Conservation (phyloP, 2,113 vertebrate genomes). For the Fregata magnificens region DNA sequence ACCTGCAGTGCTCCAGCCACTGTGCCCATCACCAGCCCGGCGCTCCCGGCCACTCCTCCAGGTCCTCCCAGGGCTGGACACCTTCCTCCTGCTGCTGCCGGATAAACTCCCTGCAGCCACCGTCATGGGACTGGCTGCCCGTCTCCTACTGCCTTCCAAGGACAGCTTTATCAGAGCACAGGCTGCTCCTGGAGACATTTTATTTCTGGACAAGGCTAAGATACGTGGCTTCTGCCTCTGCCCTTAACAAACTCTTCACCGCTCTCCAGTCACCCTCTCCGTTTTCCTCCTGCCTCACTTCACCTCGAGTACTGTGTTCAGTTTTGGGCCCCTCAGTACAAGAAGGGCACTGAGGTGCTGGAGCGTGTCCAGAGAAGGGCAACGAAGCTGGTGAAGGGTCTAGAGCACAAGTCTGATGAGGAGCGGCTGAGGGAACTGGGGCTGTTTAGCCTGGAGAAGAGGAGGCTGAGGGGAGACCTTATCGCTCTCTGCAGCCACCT, state of each 20-base stretch:
- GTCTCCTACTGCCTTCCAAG: neutral
- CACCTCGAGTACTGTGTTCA: no score
- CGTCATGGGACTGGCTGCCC: neutral
- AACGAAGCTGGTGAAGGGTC: no score
- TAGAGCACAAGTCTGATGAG: no score
- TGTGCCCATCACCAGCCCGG: neutral
- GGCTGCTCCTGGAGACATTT: neutral
- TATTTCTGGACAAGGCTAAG: neutral
- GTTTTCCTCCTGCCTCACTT: neutral
- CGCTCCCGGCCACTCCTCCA: neutral
- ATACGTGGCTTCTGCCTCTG: neutral
- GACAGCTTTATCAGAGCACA: neutral
- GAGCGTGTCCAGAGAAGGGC: no score
- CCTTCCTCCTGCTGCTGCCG: neutral
- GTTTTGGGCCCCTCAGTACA: no score
- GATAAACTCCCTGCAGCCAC: neutral
- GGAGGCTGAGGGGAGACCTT: no score
- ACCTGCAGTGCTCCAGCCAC: accelerated
- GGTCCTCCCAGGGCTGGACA: neutral
- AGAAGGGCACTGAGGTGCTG: no score
- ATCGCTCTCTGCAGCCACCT: no score
- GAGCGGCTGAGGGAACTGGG: no score
- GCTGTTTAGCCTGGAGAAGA: no score
- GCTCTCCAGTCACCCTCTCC: neutral
- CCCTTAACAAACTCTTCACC: neutral